A percentile compares a stretch with the other conserved stretches of the same genome.
Evolutionary conservation across 2,888 invertebrate genomes (phyloP).

Genomic region (Parochlus steinenii): DNA sequence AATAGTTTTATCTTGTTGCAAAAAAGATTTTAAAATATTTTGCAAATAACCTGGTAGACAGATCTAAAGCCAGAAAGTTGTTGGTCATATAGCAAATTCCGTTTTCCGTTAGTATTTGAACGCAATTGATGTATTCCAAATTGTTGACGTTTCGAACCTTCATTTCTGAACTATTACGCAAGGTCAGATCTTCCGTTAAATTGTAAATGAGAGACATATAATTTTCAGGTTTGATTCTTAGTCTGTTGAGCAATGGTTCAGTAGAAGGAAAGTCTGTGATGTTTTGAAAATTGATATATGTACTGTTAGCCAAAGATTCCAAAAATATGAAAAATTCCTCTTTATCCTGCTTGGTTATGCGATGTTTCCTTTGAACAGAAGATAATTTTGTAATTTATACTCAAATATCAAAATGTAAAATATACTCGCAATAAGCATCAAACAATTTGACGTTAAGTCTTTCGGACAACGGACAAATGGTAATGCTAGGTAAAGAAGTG

Average conservation of each 20-base stretch:
- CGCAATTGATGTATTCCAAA: conserved; percentile 15
- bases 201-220: conserved; percentile 29
- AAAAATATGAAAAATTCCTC: conserved; percentile 20
- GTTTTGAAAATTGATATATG: conserved; percentile 24
- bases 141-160: conserved; percentile 20
- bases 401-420: conserved; percentile 2
- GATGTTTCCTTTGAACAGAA: not conserved
- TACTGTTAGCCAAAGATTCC: conserved; percentile 27
- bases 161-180: conserved; percentile 11
- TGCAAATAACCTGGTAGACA: conserved; percentile 19
- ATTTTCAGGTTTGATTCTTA: conserved; percentile 20
- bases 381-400: not conserved
- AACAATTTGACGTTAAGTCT: conserved; percentile 20
- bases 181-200: conserved; percentile 20
- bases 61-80: conserved; percentile 18
- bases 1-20: not conserved
- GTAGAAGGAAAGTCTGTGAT: conserved; percentile 21
- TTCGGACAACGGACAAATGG: conserved; percentile 26
- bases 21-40: not conserved
- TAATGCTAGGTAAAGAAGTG: conserved; percentile 23
- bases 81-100: conserved; percentile 28
- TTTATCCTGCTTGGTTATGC: conserved; percentile 7
- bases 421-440: conserved; percentile 21
- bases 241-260: conserved; percentile 17
- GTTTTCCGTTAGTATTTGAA: conserved; percentile 27